Evolutionary conservation across 2,888 invertebrate species (phyloP).

Genomic region (Galeopsomyia nigrocyanea): DNA sequence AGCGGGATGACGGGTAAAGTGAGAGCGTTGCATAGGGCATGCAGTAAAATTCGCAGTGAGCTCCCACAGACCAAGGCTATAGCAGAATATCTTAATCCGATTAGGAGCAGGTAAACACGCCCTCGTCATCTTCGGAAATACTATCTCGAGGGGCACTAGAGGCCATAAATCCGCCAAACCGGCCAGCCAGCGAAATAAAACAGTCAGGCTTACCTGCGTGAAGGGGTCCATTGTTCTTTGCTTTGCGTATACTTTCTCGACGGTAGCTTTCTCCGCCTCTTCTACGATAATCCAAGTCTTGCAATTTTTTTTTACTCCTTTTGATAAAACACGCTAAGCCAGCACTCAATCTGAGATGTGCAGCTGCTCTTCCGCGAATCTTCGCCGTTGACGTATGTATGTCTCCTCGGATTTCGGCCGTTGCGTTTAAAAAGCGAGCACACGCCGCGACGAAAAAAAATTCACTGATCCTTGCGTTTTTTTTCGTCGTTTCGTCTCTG

Average conservation of each 20-base stretch:
- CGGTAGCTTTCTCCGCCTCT: not conserved
- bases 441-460: conserved; percentile 46
- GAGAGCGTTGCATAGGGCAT: not conserved
- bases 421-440: conserved; percentile 62
- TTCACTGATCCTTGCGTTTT: not conserved
- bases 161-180: not conserved
- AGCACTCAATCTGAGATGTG: not conserved
- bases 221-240: conserved; percentile 74
- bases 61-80: conserved; percentile 28
- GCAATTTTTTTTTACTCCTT: not conserved
- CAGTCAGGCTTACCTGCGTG: conserved; percentile 73
- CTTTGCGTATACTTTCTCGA: conserved; percentile 3
- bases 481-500: not conserved
- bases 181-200: conserved; percentile 12
- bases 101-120: conserved; percentile 41
- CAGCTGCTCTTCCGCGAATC: conserved; percentile 24
- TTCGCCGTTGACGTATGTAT: conserved; percentile 14
- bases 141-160: not conserved
- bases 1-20: not conserved
- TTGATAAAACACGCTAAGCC: no score
- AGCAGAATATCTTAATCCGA: conserved; percentile 37
- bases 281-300: not conserved
- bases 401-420: conserved; percentile 56
- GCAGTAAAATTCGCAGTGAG: not conserved
- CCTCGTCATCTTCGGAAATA: not conserved